A percentile compares a stretch with the other conserved stretches of the same genome.
phyloP scores from a whole-genome alignment of 2,888 invertebrate species.

The Andricus curvator region DNA sequence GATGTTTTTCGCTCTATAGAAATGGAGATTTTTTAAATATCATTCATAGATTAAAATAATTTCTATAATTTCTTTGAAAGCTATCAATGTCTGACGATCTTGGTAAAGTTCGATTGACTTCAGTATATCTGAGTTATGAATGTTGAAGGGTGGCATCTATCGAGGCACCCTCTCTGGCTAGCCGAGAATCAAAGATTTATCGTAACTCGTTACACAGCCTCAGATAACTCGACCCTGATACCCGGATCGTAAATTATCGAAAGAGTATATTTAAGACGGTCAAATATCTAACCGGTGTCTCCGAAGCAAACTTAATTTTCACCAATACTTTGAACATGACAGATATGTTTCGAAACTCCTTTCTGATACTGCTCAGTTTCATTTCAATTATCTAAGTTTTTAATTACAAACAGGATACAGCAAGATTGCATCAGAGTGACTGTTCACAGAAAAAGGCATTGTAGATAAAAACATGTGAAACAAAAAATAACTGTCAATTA shows the following conservation, averaged over 20 bases:
- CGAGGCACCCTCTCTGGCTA: conserved; percentile 25
- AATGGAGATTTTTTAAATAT: neutral
- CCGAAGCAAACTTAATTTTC: conserved; percentile 41
- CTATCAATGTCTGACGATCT: neutral
- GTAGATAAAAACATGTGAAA: neutral
- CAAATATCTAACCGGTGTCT: conserved; percentile 41
- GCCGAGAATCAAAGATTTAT: conserved; percentile 62
- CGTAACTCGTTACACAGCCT: conserved; percentile 60
- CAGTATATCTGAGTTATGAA: conserved; percentile 21
- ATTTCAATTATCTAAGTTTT: conserved; percentile 30
- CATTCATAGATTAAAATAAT: neutral
- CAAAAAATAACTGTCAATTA: too few relatives aligned
- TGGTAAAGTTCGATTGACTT: conserved; percentile 7
- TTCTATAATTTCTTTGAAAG: neutral
- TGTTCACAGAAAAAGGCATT: neutral
- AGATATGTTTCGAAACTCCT: conserved; percentile 32
- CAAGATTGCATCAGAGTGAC: conserved; percentile 35
- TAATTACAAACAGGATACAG: conserved; percentile 38
- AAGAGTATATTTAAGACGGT: conserved; percentile 47
- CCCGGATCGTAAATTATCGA: conserved; percentile 52
- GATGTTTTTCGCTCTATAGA: too few relatives aligned
- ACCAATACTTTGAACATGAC: neutral
- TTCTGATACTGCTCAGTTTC: conserved; percentile 26
- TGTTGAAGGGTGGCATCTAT: conserved; percentile 25
- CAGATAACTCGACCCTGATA: conserved; percentile 55